A percentile compares a stretch with the other conserved stretches of the same genome.
Evolutionary conservation across 2,113 vertebrate species (phyloP).

Genomic region (Cebidichthys violaceus): DNA sequence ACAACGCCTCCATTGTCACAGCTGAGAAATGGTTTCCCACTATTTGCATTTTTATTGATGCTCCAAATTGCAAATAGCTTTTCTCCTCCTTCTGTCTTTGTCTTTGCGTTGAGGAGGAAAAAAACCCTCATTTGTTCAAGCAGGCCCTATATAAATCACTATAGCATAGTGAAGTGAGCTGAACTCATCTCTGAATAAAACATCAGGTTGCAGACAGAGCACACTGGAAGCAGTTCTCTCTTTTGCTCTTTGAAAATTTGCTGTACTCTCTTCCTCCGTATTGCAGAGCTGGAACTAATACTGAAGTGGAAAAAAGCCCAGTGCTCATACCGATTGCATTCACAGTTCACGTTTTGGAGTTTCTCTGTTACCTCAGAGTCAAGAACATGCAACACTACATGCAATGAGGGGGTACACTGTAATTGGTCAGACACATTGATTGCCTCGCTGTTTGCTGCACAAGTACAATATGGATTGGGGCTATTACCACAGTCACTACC

Average conservation of each 20-base stretch:
- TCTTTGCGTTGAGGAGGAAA: conserved; percentile 62
- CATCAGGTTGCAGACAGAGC: conserved; percentile 68
- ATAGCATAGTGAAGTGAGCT: conserved; percentile 50
- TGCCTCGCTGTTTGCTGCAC: conserved; percentile 54
- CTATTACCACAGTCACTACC: conserved; percentile 59
- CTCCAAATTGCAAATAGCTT: conserved; percentile 75
- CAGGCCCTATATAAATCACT: conserved; percentile 69
- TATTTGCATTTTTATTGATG: conserved; percentile 84
- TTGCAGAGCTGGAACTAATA: conserved; percentile 29
- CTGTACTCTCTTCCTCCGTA: conserved; percentile 12
- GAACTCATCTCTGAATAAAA: conserved; percentile 77
- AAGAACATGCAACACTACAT: conserved; percentile 34
- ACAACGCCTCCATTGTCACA: conserved; percentile 67
- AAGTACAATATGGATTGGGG: conserved; percentile 63
- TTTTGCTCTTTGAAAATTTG: conserved; percentile 51
- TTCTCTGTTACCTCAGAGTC: conserved; percentile 15
- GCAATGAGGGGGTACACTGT: conserved; percentile 9
- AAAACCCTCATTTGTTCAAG: conserved; percentile 70
- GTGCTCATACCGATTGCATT: conserved; percentile 10
- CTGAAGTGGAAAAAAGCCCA: conserved; percentile 7
- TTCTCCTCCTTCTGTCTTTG: conserved; percentile 71
- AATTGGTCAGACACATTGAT: conserved; percentile 71
- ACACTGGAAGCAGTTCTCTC: conserved; percentile 52
- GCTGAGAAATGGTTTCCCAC: conserved; percentile 69
- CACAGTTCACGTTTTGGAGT: conserved; percentile 1